Conservation (phyloP, 1,140 invertebrate genomes). For the Drosophila obscura region DNA sequence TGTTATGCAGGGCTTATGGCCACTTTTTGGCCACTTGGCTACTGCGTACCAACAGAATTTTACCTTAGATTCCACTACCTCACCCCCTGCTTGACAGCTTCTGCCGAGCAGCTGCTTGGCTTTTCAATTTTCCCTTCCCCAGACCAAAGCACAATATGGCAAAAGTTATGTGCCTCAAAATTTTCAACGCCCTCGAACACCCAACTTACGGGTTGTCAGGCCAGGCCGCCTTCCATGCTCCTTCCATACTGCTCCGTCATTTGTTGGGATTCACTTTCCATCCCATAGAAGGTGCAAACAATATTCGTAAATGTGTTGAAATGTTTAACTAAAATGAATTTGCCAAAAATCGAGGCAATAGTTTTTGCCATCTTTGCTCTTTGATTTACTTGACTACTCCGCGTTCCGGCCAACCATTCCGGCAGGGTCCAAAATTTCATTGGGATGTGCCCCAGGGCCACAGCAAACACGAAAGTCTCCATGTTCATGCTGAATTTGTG, state of each 20-base stretch:
- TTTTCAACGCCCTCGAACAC: slow-evolving; percentile 36
- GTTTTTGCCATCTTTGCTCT: slow-evolving; percentile 49
- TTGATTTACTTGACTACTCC: slow-evolving; percentile 43
- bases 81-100: not conserved
- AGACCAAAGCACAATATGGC: slow-evolving; percentile 51
- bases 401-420: not conserved
- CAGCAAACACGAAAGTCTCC: slow-evolving; percentile 20
- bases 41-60: not conserved
- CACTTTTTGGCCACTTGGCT: too few species aligned
- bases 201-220: slow-evolving; percentile 12
- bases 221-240: too few species aligned
- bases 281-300: slow-evolving; percentile 31
- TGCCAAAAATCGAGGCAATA: slow-evolving; percentile 54
- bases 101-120: not conserved
- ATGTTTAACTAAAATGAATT: slow-evolving; percentile 65
- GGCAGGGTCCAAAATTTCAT: slow-evolving; percentile 48
- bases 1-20: too few species aligned
- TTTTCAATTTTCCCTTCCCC: slow-evolving; percentile 36
- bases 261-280: slow-evolving; percentile 12
- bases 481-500: not conserved
- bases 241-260: slow-evolving; percentile 3
- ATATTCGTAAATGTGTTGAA: slow-evolving; percentile 53
- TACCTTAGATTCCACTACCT: too few species aligned
- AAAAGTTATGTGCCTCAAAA: slow-evolving; percentile 63
- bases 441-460: slow-evolving; percentile 27